Percentiles rank a stretch among this genome's conserved stretches.
Evolutionary conservation across 2,113 vertebrate species (phyloP).

Genomic region (Agelaius phoeniceus): DNA sequence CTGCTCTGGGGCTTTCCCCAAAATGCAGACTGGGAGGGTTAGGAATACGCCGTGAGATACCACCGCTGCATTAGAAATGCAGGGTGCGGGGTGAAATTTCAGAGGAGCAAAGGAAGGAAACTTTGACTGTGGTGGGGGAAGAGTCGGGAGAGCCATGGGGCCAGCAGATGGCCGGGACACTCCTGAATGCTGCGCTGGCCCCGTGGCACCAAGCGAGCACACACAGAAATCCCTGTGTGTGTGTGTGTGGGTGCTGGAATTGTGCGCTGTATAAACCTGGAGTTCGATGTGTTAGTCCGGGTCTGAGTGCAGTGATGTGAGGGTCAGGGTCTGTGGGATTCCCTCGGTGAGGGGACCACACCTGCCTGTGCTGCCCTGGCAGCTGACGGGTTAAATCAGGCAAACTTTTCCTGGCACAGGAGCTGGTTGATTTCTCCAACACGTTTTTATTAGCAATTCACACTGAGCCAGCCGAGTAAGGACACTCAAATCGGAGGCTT

Average conservation of each 20-base stretch:
- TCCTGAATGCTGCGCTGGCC: fast-evolving
- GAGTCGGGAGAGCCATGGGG: fast-evolving
- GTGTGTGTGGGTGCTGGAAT: background rate
- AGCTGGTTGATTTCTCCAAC: background rate
- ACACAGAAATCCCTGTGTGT: fast-evolving
- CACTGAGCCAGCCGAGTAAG: background rate
- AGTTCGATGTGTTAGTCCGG: background rate
- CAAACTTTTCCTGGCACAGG: background rate
- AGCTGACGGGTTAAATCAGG: background rate
- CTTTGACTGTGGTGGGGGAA: background rate
- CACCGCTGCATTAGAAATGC: background rate
- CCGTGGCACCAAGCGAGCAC: fast-evolving
- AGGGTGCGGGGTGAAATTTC: background rate
- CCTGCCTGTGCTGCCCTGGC: background rate
- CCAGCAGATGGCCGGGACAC: background rate
- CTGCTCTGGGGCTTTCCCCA: background rate
- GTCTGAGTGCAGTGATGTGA: fast-evolving
- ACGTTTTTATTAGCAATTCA: background rate
- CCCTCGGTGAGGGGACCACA: background rate
- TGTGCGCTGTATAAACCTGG: background rate
- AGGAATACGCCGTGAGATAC: background rate
- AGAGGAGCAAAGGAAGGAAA: background rate
- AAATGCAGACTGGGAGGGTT: fast-evolving
- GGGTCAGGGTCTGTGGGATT: background rate
- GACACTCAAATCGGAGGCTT: background rate